A percentile compares a stretch with the other conserved stretches of the same genome.
phyloP scores from a whole-genome alignment of 2,888 invertebrate species.

The Nasonovia ribisnigri region DNA sequence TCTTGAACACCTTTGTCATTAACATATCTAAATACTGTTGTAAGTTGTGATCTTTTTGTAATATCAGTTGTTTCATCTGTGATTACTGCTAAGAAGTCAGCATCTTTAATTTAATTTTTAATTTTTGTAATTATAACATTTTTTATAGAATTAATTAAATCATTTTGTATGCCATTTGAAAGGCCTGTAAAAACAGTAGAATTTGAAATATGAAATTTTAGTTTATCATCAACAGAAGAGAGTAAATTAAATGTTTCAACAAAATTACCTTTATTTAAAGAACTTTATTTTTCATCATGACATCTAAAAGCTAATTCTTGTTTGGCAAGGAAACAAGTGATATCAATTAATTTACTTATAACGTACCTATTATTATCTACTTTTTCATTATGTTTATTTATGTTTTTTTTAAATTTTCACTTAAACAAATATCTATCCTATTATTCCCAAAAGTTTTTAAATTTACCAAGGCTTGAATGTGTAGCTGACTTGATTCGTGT shows the following conservation, averaged over 20 bases:
- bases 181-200: constrained; percentile 67
- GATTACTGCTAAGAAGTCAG: too few relatives aligned
- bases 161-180: constrained; percentile 68
- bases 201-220: constrained; percentile 67
- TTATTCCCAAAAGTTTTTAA: constrained; percentile 24
- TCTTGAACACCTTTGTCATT: too few relatives aligned
- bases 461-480: constrained; percentile 23
- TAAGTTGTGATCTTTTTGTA: too few relatives aligned
- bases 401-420: not conserved
- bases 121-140: too few relatives aligned
- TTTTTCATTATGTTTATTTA: not conserved
- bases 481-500: not conserved
- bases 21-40: too few relatives aligned
- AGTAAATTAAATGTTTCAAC: constrained; percentile 24
- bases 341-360: too few relatives aligned
- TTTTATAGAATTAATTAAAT: constrained; percentile 67
- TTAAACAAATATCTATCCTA: not conserved
- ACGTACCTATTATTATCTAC: not conserved
- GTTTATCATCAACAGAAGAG: not conserved
- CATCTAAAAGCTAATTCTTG: not conserved
- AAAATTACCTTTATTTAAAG: constrained; percentile 23
- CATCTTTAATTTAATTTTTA: too few relatives aligned
- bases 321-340: not conserved
- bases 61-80: too few relatives aligned
- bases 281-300: constrained; percentile 5